A percentile compares a stretch with the other conserved stretches of the same genome.
phyloP scores from a whole-genome alignment of 2,888 invertebrate species.

The Amorpha juglandis region DNA sequence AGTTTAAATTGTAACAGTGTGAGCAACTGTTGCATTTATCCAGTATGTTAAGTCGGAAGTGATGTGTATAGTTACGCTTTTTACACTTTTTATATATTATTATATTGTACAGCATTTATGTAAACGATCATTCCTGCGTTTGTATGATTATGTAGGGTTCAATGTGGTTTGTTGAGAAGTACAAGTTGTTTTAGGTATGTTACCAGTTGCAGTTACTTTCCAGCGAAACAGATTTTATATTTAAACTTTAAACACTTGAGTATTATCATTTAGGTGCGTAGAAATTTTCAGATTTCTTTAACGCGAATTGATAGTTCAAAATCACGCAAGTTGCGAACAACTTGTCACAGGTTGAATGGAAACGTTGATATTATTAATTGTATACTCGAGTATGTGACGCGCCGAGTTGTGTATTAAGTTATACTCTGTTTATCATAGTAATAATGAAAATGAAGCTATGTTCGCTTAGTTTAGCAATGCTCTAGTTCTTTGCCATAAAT shows the following conservation, averaged over 20 bases:
- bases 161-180: conserved; percentile 42
- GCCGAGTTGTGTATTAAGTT: conserved; percentile 48
- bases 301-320: conserved; percentile 13
- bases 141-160: conserved; percentile 43
- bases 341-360: conserved; percentile 29
- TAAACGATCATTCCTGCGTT: conserved; percentile 76
- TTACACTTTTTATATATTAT: conserved; percentile 59
- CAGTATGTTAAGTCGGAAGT: conserved; percentile 73
- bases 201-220: conserved; percentile 80
- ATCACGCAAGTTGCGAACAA: conserved; percentile 25
- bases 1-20: conserved; percentile 58
- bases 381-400: conserved; percentile 31
- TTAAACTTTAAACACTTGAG: conserved; percentile 32
- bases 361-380: conserved; percentile 30
- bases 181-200: conserved; percentile 67
- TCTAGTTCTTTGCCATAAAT: conserved; percentile 84
- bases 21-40: conserved; percentile 77
- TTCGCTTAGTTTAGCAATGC: conserved; percentile 79
- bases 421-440: conserved; percentile 54
- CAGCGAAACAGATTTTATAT: conserved; percentile 51
- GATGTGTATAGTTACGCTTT: conserved; percentile 78
- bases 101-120: conserved; percentile 77
- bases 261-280: conserved; percentile 31
- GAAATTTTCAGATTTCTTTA: conserved; percentile 29
- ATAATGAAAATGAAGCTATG: conserved; percentile 74